Percentiles rank a stretch among this genome's conserved stretches.
Evolutionary conservation across 2,888 invertebrate species (phyloP).

Genomic region (Epiblema foenella): DNA sequence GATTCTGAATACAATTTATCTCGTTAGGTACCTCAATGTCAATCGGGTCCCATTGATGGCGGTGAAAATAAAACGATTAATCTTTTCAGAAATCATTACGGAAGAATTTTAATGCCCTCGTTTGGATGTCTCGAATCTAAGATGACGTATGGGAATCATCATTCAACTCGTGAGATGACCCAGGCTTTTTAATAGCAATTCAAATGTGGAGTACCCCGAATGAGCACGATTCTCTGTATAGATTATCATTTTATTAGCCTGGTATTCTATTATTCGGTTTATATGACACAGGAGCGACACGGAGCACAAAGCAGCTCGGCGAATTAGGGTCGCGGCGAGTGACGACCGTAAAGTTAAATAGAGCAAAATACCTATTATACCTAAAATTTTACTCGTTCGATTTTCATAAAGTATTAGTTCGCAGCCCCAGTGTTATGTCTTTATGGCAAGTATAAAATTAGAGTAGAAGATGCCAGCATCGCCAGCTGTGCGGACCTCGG

Average conservation of each 20-base stretch:
- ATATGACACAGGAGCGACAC: constrained; percentile 19
- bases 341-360: constrained; percentile 32
- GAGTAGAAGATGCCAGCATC: constrained; percentile 55
- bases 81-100: constrained; percentile 44
- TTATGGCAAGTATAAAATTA: constrained; percentile 46
- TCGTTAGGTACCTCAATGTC: constrained; percentile 45
- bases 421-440: background rate
- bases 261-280: constrained; percentile 33
- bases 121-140: constrained; percentile 42
- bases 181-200: constrained; percentile 35
- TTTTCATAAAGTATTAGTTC: background rate
- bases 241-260: constrained; percentile 39
- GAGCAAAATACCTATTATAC: constrained; percentile 28
- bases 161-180: constrained; percentile 45
- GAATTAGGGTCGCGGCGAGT: constrained; percentile 37
- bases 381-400: constrained; percentile 5
- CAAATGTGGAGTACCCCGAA: constrained; percentile 35
- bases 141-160: constrained; percentile 49
- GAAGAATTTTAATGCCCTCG: constrained; percentile 49
- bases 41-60: constrained; percentile 41
- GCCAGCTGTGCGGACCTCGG: constrained; percentile 61
- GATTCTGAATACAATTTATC: constrained; percentile 38
- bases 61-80: constrained; percentile 47
- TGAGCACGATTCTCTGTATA: constrained; percentile 38
- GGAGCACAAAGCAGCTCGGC: constrained; percentile 21